These are phyloP conservation scores for Euzetes globulus DNA, from an alignment of 2,888 invertebrate species.

Conservation along the genomic window DNA sequence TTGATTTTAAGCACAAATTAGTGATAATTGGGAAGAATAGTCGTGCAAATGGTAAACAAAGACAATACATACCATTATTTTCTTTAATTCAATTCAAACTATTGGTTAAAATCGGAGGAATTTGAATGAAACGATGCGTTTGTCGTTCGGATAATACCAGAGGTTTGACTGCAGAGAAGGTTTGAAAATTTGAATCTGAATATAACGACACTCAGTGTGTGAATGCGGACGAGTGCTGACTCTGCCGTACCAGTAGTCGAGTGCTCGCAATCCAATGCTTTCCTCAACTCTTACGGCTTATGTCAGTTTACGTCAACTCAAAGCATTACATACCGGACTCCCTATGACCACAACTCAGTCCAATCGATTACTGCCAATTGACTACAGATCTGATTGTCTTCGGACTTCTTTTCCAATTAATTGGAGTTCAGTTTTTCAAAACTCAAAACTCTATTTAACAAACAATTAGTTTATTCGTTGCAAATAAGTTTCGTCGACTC, in stretches of 20 bases:
- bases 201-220: background rate
- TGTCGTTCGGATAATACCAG: background rate
- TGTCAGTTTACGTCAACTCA: too few relatives aligned
- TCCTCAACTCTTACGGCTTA: too few relatives aligned
- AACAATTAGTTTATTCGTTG: background rate
- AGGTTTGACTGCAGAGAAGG: conserved; percentile 20
- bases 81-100: background rate
- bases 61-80: background rate
- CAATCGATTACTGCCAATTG: too few relatives aligned
- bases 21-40: too few relatives aligned
- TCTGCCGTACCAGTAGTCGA: too few relatives aligned
- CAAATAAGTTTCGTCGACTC: background rate
- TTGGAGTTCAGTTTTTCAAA: background rate
- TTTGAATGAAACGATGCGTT: background rate
- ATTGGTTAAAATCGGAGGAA: background rate
- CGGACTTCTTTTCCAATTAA: too few relatives aligned
- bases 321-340: too few relatives aligned
- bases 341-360: too few relatives aligned
- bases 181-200: background rate
- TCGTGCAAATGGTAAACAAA: background rate
- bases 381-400: too few relatives aligned
- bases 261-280: too few relatives aligned
- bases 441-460: background rate
- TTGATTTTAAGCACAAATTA: background rate
- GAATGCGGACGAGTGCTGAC: too few relatives aligned